Evolutionary conservation across 2,888 invertebrate species (phyloP).

Genomic region (Oscheius sp.): DNA sequence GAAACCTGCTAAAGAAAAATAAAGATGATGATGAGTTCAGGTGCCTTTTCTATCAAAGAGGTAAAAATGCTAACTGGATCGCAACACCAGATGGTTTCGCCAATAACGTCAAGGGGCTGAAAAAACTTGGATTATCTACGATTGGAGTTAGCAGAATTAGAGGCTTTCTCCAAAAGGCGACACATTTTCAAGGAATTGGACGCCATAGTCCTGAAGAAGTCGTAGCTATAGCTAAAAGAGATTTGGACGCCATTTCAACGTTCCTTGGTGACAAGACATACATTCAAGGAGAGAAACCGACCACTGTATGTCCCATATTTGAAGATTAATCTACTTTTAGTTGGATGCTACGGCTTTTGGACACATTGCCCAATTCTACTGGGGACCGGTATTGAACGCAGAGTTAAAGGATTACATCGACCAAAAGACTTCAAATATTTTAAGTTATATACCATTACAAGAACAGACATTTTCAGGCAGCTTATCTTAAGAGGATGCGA

Average conservation of each 20-base stretch:
- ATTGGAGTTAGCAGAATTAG: constrained; percentile 24
- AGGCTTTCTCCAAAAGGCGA: not conserved
- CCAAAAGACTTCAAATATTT: constrained; percentile 50
- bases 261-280: constrained; percentile 68
- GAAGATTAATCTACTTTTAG: constrained; percentile 35
- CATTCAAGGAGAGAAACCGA: constrained; percentile 52
- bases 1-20: too few relatives aligned
- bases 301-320: constrained; percentile 38
- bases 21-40: constrained; percentile 22
- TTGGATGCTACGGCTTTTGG: constrained; percentile 89
- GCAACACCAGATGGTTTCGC: constrained; percentile 52
- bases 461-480: constrained; percentile 19
- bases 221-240: constrained; percentile 67
- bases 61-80: constrained; percentile 49
- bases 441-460: not conserved
- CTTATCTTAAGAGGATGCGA: constrained; percentile 56
- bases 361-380: constrained; percentile 88
- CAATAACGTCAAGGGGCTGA: constrained; percentile 48
- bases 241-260: constrained; percentile 70
- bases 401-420: constrained; percentile 82
- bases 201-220: constrained; percentile 70
- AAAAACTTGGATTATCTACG: constrained; percentile 54
- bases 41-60: constrained; percentile 46
- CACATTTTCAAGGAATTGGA: constrained; percentile 71
- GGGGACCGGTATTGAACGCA: constrained; percentile 87